These are phyloP conservation scores for Agrypnia vestita DNA, from an alignment of 1,140 invertebrate species.

Conservation along the genomic window DNA sequence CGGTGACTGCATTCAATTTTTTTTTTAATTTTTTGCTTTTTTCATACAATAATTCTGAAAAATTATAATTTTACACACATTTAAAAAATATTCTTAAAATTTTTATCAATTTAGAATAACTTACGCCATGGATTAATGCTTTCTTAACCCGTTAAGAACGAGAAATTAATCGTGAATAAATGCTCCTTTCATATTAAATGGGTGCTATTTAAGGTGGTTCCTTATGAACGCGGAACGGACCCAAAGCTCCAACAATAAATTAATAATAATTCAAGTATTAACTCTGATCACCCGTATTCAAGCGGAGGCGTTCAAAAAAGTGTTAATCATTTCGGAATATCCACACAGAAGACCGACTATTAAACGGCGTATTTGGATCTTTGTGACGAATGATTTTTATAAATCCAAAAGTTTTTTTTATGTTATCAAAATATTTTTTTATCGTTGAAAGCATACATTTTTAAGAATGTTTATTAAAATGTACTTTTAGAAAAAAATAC, in stretches of 20 bases:
- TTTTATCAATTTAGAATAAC: too few relatives aligned
- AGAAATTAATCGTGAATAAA: slow-evolving; percentile 10
- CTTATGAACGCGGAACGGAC: slow-evolving; percentile 23
- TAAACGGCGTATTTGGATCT: slow-evolving; percentile 1
- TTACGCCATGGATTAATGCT: background rate
- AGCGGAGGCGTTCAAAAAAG: slow-evolving; percentile 19
- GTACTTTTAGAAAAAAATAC: too few relatives aligned
- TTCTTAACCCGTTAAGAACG: background rate
- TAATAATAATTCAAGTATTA: slow-evolving; percentile 36
- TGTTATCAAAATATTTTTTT: too few relatives aligned
- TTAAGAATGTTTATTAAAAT: too few relatives aligned
- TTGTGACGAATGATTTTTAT: slow-evolving; percentile 29
- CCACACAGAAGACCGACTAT: background rate
- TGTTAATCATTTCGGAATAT: slow-evolving; percentile 28
- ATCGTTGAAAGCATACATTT: too few relatives aligned
- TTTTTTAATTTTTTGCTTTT: too few relatives aligned
- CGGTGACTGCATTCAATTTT: too few relatives aligned
- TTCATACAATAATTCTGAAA: too few relatives aligned
- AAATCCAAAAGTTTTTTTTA: background rate
- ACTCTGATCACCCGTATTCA: slow-evolving; percentile 34
- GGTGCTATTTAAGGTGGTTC: slow-evolving; percentile 36
- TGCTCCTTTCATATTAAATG: slow-evolving; percentile 36
- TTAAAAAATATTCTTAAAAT: background rate
- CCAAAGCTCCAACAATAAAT: slow-evolving; percentile 30
- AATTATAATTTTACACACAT: too few relatives aligned